These are phyloP conservation scores for Aptenodytes forsteri DNA, from an alignment of 2,113 vertebrate genomes.

Conservation along the genomic window DNA sequence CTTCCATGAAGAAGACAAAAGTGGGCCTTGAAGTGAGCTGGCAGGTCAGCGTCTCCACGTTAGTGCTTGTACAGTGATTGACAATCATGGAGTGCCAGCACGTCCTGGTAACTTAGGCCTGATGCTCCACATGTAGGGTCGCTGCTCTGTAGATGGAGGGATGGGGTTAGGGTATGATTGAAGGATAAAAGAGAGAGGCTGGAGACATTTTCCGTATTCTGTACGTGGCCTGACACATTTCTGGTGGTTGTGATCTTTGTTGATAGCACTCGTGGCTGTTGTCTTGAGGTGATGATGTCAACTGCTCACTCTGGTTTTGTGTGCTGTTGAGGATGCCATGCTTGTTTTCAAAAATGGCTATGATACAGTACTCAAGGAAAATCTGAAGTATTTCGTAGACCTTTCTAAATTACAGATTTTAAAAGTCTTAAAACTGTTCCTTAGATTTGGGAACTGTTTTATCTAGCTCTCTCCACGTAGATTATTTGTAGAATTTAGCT, in stretches of 20 bases:
- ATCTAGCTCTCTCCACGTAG: neutral
- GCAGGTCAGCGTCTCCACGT: rapidly evolving
- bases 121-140: neutral
- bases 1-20: neutral
- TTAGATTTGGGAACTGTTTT: neutral
- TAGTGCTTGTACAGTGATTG: neutral
- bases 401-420: neutral
- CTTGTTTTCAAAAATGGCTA: neutral
- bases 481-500: neutral
- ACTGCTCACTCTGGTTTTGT: neutral
- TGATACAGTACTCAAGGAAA: neutral
- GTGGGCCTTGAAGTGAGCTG: neutral
- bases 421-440: neutral
- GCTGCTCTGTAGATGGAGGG: neutral
- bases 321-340: neutral
- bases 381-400: neutral
- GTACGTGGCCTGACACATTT: rapidly evolving
- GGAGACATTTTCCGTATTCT: neutral
- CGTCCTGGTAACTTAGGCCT: neutral
- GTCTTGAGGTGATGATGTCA: neutral
- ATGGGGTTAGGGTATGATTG: neutral
- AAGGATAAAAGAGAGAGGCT: neutral
- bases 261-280: neutral
- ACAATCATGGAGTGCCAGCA: neutral
- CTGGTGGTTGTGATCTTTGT: neutral